Conservation (phyloP, 1,140 invertebrate species). For the Gryon sp. region DNA sequence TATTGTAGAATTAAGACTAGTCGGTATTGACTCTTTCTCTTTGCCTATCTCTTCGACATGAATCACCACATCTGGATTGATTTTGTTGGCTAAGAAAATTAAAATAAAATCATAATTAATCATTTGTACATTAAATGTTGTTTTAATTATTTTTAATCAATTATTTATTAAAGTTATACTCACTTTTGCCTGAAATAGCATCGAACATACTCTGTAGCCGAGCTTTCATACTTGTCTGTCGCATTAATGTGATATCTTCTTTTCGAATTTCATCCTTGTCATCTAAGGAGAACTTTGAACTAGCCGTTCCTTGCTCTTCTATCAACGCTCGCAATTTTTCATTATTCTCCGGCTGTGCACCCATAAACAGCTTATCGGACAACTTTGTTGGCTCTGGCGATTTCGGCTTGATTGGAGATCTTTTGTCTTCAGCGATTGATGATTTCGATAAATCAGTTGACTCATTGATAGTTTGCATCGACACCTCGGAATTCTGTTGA, state of each 20-base stretch:
- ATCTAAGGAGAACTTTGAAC: conserved; percentile 68
- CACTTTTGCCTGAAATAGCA: conserved; percentile 78
- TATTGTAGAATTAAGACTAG: conserved; percentile 68
- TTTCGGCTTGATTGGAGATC: conserved; percentile 14
- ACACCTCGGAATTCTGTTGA: conserved; percentile 7
- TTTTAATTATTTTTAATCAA: neutral
- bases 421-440: neutral
- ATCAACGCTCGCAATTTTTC: conserved; percentile 72
- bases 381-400: conserved; percentile 50
- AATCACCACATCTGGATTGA: conserved; percentile 75
- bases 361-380: conserved; percentile 77
- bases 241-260: conserved; percentile 75
- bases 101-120: conserved; percentile 2
- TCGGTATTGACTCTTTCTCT: conserved; percentile 47
- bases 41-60: conserved; percentile 72
- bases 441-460: conserved; percentile 7
- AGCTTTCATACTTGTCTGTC: conserved; percentile 75
- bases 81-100: conserved; percentile 68
- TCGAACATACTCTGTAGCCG: conserved; percentile 77
- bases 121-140: too few species aligned
- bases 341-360: conserved; percentile 73
- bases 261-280: conserved; percentile 75
- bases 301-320: conserved; percentile 70
- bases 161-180: conserved; percentile 20
- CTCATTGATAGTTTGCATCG: conserved; percentile 15